Conservation (phyloP, 2,113 vertebrate genomes). For the Oophaga pumilio region DNA sequence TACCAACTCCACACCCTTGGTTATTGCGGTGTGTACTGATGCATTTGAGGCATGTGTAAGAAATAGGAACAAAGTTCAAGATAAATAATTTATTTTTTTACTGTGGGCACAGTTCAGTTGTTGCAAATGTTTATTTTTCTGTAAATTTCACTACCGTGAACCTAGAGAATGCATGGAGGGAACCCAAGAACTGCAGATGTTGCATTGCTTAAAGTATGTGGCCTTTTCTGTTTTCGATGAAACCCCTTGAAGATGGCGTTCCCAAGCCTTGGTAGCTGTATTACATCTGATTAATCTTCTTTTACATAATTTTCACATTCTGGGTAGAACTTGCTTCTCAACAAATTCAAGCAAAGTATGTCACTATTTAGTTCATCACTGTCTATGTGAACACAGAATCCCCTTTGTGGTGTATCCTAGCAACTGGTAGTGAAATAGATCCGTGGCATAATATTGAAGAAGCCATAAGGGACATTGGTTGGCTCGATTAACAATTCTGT, state of each 20-base stretch:
- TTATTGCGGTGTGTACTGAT: no score
- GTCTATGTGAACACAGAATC: conserved; percentile 52
- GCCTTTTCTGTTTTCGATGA: neutral
- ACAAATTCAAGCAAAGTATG: neutral
- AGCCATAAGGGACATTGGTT: conserved; percentile 54
- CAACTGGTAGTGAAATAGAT: conserved; percentile 55
- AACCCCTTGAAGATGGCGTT: neutral
- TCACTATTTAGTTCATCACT: conserved; percentile 45
- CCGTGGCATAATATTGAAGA: conserved; percentile 54
- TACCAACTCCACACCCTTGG: no score
- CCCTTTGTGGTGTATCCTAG: conserved; percentile 62
- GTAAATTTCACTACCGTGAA: neutral
- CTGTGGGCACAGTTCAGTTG: no score
- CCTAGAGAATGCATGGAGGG: no score
- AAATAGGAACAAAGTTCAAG: no score
- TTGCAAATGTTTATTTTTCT: neutral
- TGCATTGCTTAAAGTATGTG: neutral
- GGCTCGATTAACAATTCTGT: conserved; percentile 37
- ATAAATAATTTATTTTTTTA: no score
- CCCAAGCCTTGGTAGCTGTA: neutral
- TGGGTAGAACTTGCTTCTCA: neutral
- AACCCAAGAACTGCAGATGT: neutral
- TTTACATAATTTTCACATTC: neutral
- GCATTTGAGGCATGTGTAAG: no score
- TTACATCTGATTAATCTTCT: neutral